Base-by-base conservation (phyloP, 2,888 invertebrate genomes). In the Apodemia zela region DNA sequence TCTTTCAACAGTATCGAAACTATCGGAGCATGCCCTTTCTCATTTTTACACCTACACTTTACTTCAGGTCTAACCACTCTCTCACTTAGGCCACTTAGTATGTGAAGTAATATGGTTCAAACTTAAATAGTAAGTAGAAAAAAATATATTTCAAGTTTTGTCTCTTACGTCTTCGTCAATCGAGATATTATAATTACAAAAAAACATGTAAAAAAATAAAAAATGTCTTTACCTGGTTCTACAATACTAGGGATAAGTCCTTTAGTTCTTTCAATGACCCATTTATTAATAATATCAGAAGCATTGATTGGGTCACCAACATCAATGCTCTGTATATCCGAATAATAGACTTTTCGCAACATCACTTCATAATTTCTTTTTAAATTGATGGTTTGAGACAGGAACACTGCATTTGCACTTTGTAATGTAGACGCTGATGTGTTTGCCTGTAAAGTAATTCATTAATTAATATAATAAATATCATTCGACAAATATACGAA, bases 221-320 rank as follows among this genome's bases (percentile, higher is more conserved):
- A 57, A 42, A 8, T 13, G 2, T 8, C 71, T 80, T 77, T 79
- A 94, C 94, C 89, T 71, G 90, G 77, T 35, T 90, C 87, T 15
- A 94, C 77, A 64, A 95, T 78, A 17, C 80, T 74, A 0, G 86
- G 80, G 61, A 96, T 94, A 8, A 92, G 79, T 11, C 94, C 93
- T 18, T 85, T 83, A 0, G 95, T 95, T 17, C 85, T 82, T 1
- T 81, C 74, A 4, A 76, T 82, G 4, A 94, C 93, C 95, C 95
- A 95, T 4, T 77, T 74, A 72, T 96, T 95, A 38, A 96, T 93
- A 0, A 70, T 65, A 3, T 79, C 69, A 0, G 91, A 86, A 0
- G 94, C 83, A 8, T 66, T 68, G 0, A 71, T 69, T 0, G 89
- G 69, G 63, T 94, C 80, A 0, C 66, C 70, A 70, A 94, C 95